A percentile compares a stretch with the other conserved stretches of the same genome.
Conservation (phyloP, 2,797 vertebrate genomes). For the Distichodus sexfasciatus region DNA sequence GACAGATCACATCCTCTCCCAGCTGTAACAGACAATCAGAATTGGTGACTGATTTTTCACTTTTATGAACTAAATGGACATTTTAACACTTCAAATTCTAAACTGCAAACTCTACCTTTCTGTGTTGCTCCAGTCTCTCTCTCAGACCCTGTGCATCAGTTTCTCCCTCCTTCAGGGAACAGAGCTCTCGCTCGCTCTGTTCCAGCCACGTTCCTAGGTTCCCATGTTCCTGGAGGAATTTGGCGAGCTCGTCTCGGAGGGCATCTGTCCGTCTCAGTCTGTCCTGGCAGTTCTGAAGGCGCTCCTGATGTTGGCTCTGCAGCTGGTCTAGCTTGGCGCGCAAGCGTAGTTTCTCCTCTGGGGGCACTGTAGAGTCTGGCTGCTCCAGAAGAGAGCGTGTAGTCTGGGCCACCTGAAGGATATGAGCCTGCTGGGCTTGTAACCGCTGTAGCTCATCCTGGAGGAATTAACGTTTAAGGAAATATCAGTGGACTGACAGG, state of each 20-base stretch:
- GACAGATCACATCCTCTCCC: conserved; percentile 91
- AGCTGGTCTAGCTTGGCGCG: conserved; percentile 77
- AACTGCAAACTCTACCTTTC: no score
- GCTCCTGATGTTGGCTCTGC: conserved; percentile 76
- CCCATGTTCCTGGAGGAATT: conserved; percentile 86
- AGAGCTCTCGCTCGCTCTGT: conserved; percentile 82
- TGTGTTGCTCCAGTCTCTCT: conserved; percentile 77
- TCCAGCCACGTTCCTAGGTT: conserved; percentile 85
- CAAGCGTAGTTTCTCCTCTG: conserved; percentile 76
- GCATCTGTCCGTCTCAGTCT: conserved; percentile 80
- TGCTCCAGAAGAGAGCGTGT: conserved; percentile 85
- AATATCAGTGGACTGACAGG: no score
- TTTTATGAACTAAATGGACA: no score
- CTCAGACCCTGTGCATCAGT: conserved; percentile 71
- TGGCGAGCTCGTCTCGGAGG: conserved; percentile 85
- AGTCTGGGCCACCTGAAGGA: conserved; percentile 84
- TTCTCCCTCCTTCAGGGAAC: conserved; percentile 73
- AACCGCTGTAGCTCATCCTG: conserved; percentile 87
- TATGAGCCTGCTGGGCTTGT: conserved; percentile 86
- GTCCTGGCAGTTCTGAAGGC: conserved; percentile 79
- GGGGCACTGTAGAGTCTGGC: conserved; percentile 77
- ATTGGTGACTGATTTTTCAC: background rate
- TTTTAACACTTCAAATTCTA: no score
- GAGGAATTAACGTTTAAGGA: background rate
- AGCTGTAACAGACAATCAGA: conserved; percentile 58